Base-by-base conservation (phyloP, 2,888 invertebrate species). In the Sepiola atlantica region DNA sequence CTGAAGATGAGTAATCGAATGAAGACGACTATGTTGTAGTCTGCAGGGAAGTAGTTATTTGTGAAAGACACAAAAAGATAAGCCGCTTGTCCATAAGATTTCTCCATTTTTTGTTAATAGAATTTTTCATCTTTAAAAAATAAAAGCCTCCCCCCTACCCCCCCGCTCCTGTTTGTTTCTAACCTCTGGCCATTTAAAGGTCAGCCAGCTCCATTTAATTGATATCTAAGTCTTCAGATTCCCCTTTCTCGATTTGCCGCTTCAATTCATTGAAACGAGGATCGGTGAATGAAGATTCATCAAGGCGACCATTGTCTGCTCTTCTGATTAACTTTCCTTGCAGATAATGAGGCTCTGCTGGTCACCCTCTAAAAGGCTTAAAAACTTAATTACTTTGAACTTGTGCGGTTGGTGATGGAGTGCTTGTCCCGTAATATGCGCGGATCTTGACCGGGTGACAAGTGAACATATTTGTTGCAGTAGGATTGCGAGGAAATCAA, bases 381-480 rank as follows among this genome's bases (percentile, higher is more conserved):
- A 16, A 45, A 77, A 77, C 77, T 77, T 77, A 77, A 77, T 77
- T 77, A 77, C 32, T 77, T 77, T n/a, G 12, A n/a, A 77, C 77
- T 77, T 32, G 14, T 32, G 77, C n/a, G 32, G n/a, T n/a, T 16
- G n/a, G 77, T n/a, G 2, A n/a, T n/a, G n/a, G 77, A 16, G 20
- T n/a, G 21, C 61, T 21, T 61, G 61, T 61, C 61, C 61, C 61
- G 28, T 61, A 28, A 61, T 61, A 77, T n/a, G 28, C n/a, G 24
- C 45, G 77, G 77, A 14, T 77, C 77, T 77, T 77, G 77, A 77
- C 77, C 77, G 14, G n/a, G 77, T n/a, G n/a, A 77, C 77, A 16
- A 77, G n/a, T 77, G n/a, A 77, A 77, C 77, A 77, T 77, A 77
- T 77, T 77, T 77, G 77, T n/a, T 77, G n/a, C 77, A 77, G 77